Evolutionary conservation across 2,888 invertebrate genomes (phyloP).

Genomic region (Ochropacha duplaris): DNA sequence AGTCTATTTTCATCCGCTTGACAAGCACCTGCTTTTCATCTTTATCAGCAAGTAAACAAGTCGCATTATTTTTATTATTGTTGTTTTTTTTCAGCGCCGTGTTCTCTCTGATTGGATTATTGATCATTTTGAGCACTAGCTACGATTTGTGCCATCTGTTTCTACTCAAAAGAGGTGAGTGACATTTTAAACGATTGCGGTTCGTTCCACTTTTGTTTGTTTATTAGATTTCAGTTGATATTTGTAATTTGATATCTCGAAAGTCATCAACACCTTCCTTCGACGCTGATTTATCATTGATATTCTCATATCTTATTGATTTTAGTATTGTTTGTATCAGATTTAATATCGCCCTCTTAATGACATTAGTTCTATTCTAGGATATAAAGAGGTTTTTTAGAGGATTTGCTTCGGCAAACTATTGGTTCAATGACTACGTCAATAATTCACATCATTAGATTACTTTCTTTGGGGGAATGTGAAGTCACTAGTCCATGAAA

Average conservation of each 20-base stretch:
- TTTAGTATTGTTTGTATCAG: background rate
- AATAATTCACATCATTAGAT: no score
- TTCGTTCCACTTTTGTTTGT: background rate
- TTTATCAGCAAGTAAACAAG: no score
- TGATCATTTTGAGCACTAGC: constrained; percentile 42
- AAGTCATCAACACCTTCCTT: background rate
- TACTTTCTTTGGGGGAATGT: no score
- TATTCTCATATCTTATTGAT: background rate
- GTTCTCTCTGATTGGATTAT: constrained; percentile 42
- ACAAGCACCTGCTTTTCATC: no score
- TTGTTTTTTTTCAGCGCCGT: constrained; percentile 42
- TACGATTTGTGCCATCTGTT: constrained; percentile 49
- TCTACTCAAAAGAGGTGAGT: constrained; percentile 42
- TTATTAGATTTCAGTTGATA: background rate
- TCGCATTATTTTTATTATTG: no score
- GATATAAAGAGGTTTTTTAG: no score
- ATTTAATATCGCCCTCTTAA: background rate
- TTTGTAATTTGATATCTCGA: background rate
- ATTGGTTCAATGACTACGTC: no score
- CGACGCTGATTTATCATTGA: background rate
- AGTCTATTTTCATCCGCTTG: no score
- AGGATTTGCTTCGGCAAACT: no score
- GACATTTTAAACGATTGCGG: background rate
- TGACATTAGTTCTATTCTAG: background rate
- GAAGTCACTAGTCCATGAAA: no score